Base-by-base conservation (phyloP, 2,113 vertebrate species). In the Serinus canaria region DNA sequence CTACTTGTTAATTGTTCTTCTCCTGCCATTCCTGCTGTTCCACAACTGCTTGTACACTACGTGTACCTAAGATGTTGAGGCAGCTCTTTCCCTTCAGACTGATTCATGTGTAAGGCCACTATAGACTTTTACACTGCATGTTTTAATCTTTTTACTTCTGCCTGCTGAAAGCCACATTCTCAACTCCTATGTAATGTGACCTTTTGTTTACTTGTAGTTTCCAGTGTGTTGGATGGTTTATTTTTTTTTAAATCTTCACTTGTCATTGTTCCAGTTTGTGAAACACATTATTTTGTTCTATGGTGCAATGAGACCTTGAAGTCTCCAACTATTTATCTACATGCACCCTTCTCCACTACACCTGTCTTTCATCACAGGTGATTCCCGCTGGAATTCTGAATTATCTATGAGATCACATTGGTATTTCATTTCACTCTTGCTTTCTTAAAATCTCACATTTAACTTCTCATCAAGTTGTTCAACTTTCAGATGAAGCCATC, bases 1-100 rank as follows among this genome's bases (percentile, higher is more conserved):
- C 13, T 66, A 58, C 24, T 12, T 59, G 15, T 23, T 41, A 91
- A 82, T 14, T 52, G 44, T 44, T 21, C 14, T 43, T 87, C 55
- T 81, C 30, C 44, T 56, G 62, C 2, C 4, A 11, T 28, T 82
- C 14, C 50, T 60, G 31, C 49, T 89, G 39, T 52, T 59, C 41
- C 2, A 2, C 41, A 60, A 44, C 37, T 1, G 2, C 31, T 77
- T 60, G 31, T 39, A 13, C 11, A 31, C 11, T 43, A 28, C 4
- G 3, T 1, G 5, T 47, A 47, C 39, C 11, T 58, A n/a, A 69
- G 37, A 56, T 1, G 1, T 2, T 0, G 1, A 46, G 17, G 16
- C 23, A 81, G 11, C 37, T 62, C 59, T 86, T 43, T 27, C 37
- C 21, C 44, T 79, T 82, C 66, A 56, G 35, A 78, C 19, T 5